phyloP scores from a whole-genome alignment of 2,797 vertebrate species.

The Chelon labrosus region DNA sequence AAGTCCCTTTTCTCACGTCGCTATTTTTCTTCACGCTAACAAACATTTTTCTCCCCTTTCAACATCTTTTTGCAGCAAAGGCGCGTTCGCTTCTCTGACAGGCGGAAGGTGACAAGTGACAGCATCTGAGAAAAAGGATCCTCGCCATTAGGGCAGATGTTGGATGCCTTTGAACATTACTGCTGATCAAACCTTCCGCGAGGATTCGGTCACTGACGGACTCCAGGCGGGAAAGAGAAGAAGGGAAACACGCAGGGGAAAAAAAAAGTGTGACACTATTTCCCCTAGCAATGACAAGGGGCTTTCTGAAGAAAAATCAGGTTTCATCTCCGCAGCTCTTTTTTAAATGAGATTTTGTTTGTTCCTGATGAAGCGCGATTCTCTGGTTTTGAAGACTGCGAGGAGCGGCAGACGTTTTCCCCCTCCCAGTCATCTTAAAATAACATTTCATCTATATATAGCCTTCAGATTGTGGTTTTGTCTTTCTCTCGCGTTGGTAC shows the following conservation, averaged over 20 bases:
- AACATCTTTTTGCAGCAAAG: conserved; percentile 63
- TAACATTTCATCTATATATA: conserved; percentile 87
- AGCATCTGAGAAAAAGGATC: conserved; percentile 43
- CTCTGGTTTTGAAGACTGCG: conserved; percentile 74
- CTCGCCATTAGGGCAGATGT: conserved; percentile 66
- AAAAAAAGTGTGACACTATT: conserved; percentile 48
- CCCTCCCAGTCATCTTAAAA: conserved; percentile 79
- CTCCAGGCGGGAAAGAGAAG: conserved; percentile 62
- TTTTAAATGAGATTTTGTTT: conserved; percentile 68
- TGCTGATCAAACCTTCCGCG: conserved; percentile 66
- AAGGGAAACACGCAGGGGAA: conserved; percentile 36
- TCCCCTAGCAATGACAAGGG: conserved; percentile 64
- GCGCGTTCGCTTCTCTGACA: conserved; percentile 73
- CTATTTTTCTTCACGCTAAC: conserved; percentile 44
- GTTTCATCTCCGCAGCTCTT: conserved; percentile 69
- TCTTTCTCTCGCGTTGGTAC: conserved; percentile 71
- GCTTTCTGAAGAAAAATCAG: conserved; percentile 69
- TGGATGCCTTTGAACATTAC: conserved; percentile 59
- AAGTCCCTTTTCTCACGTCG: conserved; percentile 55
- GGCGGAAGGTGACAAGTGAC: conserved; percentile 60
- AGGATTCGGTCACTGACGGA: conserved; percentile 73
- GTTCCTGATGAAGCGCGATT: conserved; percentile 76
- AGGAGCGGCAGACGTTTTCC: conserved; percentile 67
- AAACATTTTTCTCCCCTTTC: conserved; percentile 53
- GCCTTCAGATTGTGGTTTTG: conserved; percentile 81